Percentiles rank a stretch among this genome's conserved stretches.
phyloP scores from a whole-genome alignment of 1,140 invertebrate species.

The Procambarus virginalis region DNA sequence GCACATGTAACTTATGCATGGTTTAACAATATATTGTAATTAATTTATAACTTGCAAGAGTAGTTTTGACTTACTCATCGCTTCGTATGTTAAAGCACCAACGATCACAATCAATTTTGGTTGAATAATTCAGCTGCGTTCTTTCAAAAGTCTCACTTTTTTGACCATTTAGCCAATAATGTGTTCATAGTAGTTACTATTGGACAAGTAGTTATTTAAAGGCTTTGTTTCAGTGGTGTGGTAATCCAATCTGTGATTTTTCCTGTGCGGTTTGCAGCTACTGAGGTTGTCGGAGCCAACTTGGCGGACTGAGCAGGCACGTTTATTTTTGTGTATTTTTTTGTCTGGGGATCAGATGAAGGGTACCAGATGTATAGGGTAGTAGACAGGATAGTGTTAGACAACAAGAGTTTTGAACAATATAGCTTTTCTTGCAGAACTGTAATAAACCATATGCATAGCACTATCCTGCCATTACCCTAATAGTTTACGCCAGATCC shows the following conservation, averaged over 20 bases:
- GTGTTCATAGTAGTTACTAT: constrained; percentile 66
- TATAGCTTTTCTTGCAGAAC: neutral
- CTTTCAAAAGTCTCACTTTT: constrained; percentile 51
- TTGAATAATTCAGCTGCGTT: constrained; percentile 46
- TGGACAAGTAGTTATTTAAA: constrained; percentile 64
- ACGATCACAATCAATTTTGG: constrained; percentile 29
- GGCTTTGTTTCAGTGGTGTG: constrained; percentile 67
- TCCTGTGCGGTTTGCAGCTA: constrained; percentile 67
- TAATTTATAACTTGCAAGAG: constrained; percentile 23
- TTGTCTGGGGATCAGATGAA: constrained; percentile 41
- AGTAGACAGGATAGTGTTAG: constrained; percentile 8
- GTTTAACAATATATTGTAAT: constrained; percentile 24
- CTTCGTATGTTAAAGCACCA: constrained; percentile 53
- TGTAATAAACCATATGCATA: neutral
- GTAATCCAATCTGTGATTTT: constrained; percentile 67
- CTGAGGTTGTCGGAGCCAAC: constrained; percentile 62
- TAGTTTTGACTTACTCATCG: constrained; percentile 28
- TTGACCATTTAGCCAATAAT: constrained; percentile 66
- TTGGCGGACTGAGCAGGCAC: constrained; percentile 53
- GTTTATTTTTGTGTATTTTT: constrained; percentile 13
- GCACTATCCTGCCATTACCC: constrained; percentile 19
- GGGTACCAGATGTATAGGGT: constrained; percentile 19
- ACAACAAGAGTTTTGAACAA: constrained; percentile 11
- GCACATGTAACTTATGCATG: constrained; percentile 21
- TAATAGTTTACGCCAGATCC: constrained; percentile 42